A percentile compares a stretch with the other conserved stretches of the same genome.
Evolutionary conservation across 2,888 invertebrate genomes (phyloP).

Genomic region (Octonoba sinensis): DNA sequence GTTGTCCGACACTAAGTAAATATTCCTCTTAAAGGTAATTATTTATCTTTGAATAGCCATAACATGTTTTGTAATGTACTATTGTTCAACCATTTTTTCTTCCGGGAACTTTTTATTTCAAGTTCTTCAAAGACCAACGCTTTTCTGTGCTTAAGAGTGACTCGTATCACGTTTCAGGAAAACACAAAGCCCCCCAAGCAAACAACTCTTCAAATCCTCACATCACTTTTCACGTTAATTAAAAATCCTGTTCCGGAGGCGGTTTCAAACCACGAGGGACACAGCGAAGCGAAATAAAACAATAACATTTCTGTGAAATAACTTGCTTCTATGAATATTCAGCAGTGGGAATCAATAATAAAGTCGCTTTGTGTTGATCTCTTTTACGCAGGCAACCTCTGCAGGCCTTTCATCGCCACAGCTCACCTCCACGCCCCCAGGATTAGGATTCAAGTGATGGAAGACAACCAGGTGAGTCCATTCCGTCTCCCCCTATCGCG

Average conservation of each 20-base stretch:
- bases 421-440: slow-evolving; percentile 14
- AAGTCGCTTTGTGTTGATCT: slow-evolving; percentile 28
- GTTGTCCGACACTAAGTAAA: too few species aligned
- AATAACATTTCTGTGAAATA: slow-evolving; percentile 30
- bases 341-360: slow-evolving; percentile 47
- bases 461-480: slow-evolving; percentile 26
- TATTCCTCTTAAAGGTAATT: too few species aligned
- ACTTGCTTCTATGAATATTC: slow-evolving; percentile 45
- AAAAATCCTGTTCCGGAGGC: background rate
- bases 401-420: slow-evolving; percentile 23
- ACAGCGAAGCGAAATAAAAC: background rate
- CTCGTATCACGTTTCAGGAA: background rate
- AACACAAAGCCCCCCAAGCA: slow-evolving; percentile 1
- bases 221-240: slow-evolving; percentile 4
- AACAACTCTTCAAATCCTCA: background rate
- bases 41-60: too few species aligned
- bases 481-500: too few species aligned
- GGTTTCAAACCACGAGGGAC: too few species aligned
- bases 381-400: slow-evolving; percentile 34
- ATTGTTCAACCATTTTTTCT: too few species aligned
- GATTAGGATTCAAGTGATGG: slow-evolving; percentile 40
- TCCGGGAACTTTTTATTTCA: too few species aligned
- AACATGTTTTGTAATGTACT: too few species aligned
- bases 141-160: background rate
- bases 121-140: too few species aligned